phyloP scores from a whole-genome alignment of 2,888 invertebrate genomes.

The Danaus chrysippus region DNA sequence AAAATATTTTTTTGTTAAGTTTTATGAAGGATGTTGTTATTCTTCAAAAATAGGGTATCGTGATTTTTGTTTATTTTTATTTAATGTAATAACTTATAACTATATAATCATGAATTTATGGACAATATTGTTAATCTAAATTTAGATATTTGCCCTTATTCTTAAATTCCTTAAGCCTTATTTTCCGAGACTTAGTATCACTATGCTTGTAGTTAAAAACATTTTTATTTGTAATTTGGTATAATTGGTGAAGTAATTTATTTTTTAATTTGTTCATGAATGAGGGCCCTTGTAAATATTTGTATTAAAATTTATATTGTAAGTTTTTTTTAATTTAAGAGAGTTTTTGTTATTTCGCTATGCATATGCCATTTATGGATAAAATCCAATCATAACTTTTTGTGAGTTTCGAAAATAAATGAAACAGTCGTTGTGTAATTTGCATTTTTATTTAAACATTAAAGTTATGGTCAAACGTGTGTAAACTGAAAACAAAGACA shows the following conservation, averaged over 20 bases:
- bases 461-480: too few relatives aligned
- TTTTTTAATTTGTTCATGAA: conserved; percentile 37
- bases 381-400: conserved; percentile 76
- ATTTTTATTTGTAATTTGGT: conserved; percentile 7
- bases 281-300: conserved; percentile 68
- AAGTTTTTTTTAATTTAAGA: conserved; percentile 50
- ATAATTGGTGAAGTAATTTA: not conserved
- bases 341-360: conserved; percentile 59
- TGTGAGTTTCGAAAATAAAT: conserved; percentile 72
- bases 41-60: conserved; percentile 61
- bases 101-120: conserved; percentile 50
- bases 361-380: conserved; percentile 76
- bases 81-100: conserved; percentile 36
- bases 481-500: too few relatives aligned
- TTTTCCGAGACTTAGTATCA: conserved; percentile 12
- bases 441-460: conserved; percentile 42
- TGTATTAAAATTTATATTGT: conserved; percentile 49
- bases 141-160: conserved; percentile 49
- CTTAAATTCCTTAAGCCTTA: conserved; percentile 34
- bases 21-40: conserved; percentile 34
- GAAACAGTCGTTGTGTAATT: conserved; percentile 69
- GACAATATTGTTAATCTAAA: conserved; percentile 59
- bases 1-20: conserved; percentile 28
- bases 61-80: conserved; percentile 41
- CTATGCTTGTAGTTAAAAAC: conserved; percentile 12